A percentile compares a stretch with the other conserved stretches of the same genome.
These are phyloP conservation scores for Pelodiscus sinensis DNA, from an alignment of 2,113 vertebrate genomes.

Conservation along the genomic window DNA sequence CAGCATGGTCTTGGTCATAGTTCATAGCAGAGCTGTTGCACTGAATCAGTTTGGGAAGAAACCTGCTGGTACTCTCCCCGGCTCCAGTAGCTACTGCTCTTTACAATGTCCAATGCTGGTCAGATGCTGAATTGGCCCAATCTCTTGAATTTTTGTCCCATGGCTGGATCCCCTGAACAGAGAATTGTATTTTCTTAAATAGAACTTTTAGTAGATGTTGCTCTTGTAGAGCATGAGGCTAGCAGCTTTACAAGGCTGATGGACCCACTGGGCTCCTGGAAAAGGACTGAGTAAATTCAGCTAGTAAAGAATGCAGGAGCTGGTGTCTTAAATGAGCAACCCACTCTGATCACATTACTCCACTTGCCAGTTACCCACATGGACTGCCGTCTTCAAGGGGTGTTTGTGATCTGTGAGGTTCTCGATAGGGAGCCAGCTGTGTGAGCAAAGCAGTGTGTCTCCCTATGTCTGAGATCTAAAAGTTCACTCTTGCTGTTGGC, in stretches of 20 bases:
- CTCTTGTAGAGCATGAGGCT: accelerated
- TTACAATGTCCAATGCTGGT: no score
- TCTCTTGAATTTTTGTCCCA: no score
- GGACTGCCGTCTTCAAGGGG: conserved; percentile 43
- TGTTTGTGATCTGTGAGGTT: conserved; percentile 63
- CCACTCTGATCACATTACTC: not conserved
- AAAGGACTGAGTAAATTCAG: not conserved
- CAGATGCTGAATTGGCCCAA: no score
- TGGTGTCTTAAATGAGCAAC: not conserved
- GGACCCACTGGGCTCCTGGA: not conserved
- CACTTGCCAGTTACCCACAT: conserved; percentile 19
- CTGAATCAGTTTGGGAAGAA: not conserved
- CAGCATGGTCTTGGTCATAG: not conserved
- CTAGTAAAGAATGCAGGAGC: not conserved
- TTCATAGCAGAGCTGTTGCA: not conserved
- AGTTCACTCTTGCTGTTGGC: not conserved
- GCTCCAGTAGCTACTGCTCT: no score
- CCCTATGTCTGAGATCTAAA: not conserved
- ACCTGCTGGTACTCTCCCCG: not conserved
- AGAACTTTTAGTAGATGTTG: not conserved
- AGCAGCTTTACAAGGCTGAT: not conserved
- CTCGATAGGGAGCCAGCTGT: conserved; percentile 56
- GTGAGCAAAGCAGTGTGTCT: conserved; percentile 20
- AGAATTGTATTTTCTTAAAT: not conserved
- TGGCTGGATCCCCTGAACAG: no score